Base-by-base conservation (phyloP, 2,888 invertebrate genomes). In the Cheilosia grossa region DNA sequence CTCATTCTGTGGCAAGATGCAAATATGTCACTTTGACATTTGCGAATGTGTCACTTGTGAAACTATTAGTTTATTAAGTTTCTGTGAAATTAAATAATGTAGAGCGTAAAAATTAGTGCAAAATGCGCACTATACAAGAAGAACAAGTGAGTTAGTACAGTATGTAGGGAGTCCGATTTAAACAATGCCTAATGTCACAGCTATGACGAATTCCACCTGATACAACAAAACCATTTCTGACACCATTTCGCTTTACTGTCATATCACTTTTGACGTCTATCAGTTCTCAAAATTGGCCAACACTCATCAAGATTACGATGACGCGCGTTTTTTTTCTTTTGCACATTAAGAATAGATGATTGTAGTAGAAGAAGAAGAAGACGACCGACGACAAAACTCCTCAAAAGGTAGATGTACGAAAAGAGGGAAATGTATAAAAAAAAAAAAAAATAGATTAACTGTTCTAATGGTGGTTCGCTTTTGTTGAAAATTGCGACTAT, bases 401-500 rank as follows among this genome's bases (percentile, higher is more conserved):
- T n/a, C 49, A 10, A 64, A 64, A 51, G 21, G 51, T 53, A 51
- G 21, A n/a, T n/a, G 51, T 53, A 66, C 3, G n/a, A 47, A 64
- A 30, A 51, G 13, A 4, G 54, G 37, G 13, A 10, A 37, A 37
- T 13, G 4, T 4, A 37, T 37, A 37, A 37, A 37, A 13, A 37
- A 7, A 47, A 47, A 13, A 19, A 58, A 66, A 66, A 47, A n/a
- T 58, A 66, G 64, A 66, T 66, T 66, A 66, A 66, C 64, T 56
- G 54, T 56, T 56, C 54, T 64, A 64, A 74, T 64, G 47, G 64
- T 19, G 47, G 64, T 58, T n/a, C 21, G 47, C 66, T 66, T 66
- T 74, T 66, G 74, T 74, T 49, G 47, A 56, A 74, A 6, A 56
- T 49, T 44, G 74, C 56, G 64, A 64, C 74, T 47, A 56, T 37